Evolutionary conservation across 1,140 invertebrate species (phyloP).

Genomic region (Eurosta solidaginis): DNA sequence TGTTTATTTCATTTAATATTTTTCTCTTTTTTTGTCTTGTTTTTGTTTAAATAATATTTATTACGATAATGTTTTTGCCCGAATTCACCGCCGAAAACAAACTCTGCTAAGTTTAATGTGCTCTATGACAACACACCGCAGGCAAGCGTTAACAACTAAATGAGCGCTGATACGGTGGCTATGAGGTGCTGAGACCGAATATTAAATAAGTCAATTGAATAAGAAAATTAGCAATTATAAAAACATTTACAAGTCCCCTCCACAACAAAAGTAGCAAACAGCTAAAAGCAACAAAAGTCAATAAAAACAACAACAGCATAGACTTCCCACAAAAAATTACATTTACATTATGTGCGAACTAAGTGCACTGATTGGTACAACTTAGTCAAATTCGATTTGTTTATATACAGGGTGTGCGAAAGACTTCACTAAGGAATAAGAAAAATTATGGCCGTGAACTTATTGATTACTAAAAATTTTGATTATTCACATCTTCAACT

Average conservation of each 20-base stretch:
- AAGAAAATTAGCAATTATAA: background rate
- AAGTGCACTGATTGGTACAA: background rate
- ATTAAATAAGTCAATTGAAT: constrained; percentile 24
- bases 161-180: constrained; percentile 18
- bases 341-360: background rate
- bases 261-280: constrained; percentile 1
- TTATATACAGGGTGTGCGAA: too few species aligned
- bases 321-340: background rate
- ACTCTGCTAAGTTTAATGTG: background rate
- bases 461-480: too few species aligned
- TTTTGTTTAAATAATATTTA: background rate
- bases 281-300: background rate
- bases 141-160: constrained; percentile 23
- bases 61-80: background rate
- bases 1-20: background rate
- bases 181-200: background rate
- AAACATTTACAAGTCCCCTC: background rate
- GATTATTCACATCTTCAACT: too few species aligned
- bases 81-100: constrained; percentile 1
- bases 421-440: too few species aligned
- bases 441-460: too few species aligned
- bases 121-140: constrained; percentile 4
- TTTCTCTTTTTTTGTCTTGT: background rate
- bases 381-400: background rate
- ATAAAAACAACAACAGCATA: background rate